A percentile compares a stretch with the other conserved stretches of the same genome.
Conservation (phyloP, 2,797 vertebrate genomes). For the Ceryle rudis region DNA sequence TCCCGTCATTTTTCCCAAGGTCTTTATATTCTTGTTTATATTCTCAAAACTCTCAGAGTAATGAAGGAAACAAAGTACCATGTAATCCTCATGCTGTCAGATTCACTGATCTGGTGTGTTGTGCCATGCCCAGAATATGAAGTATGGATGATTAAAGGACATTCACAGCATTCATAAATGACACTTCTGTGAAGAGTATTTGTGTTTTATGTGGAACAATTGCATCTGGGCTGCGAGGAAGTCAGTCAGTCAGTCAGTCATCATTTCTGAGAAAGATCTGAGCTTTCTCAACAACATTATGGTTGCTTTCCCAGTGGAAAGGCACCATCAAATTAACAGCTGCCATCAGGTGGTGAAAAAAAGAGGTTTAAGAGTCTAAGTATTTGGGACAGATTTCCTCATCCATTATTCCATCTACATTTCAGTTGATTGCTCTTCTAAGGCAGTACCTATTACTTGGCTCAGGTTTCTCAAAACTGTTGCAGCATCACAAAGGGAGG, state of each 20-base stretch:
- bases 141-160: background rate
- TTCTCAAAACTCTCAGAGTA: background rate
- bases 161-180: background rate
- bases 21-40: constrained; percentile 11
- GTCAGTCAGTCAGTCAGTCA: background rate
- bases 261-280: background rate
- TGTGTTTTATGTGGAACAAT: background rate
- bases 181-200: background rate
- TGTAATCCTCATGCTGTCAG: background rate
- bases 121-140: background rate
- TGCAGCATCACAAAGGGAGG: background rate
- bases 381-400: background rate
- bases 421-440: background rate
- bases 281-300: background rate
- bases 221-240: background rate
- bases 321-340: background rate
- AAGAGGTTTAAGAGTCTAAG: background rate
- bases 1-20: constrained; percentile 26
- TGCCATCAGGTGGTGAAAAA: background rate
- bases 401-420: background rate
- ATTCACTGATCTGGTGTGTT: background rate
- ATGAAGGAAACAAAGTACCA: background rate
- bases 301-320: background rate
- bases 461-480: background rate
- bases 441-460: background rate